Evolutionary conservation across 2,797 vertebrate genomes (phyloP), one percentile per base, ranked within the genome.

Genomic region (Karalla daura): DNA sequence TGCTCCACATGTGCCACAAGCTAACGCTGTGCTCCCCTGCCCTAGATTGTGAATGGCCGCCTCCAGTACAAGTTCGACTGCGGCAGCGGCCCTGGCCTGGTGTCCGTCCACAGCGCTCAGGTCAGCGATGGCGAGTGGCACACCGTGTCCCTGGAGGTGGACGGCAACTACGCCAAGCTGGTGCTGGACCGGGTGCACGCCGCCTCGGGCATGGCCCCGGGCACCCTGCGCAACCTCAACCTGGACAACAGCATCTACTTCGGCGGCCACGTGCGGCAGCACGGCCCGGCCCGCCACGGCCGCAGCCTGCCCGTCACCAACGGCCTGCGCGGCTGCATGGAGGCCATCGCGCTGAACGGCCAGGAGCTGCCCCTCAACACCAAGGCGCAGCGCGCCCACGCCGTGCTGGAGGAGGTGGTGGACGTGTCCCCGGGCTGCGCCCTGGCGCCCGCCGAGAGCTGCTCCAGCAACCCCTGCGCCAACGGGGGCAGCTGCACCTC

Each of bases 51-150:
- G 53, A 95, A 97, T 2, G 97, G 98, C 12, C 96, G 95, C 7
- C 91, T 99, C 27, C 98, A 99, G 44, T 99, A 98, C 87, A 97
- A 96, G 80, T 99, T 99, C 32, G 98, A 99, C 90, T 99, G 98
- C 51, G 98, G 98, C 75, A 98, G 98, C 0, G 98, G 97, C 2
- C 96, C 96, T 0, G 97, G 98, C 17, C 94, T 98, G 2, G 98
- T 99, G 51, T 98, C 97, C 0, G 96, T 99, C 61, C 97, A 98
- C 81, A 98, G 97, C 80, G 96, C 95, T 50, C 96, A 96, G 78
- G 94, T 99, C 27, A 98, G 94, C 0, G 98, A 99, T 3, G 98
- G 98, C n/a, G 95, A 96, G 74, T 99, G 98, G 98, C 98, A 99
- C 75, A 91, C 94, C 0, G 85, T 99, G 32, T 94, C 95, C 0